Evolutionary conservation across 2,797 vertebrate genomes (phyloP), one percentile per base, ranked within the genome.

Genomic region (Neomorphus geoffroyi): DNA sequence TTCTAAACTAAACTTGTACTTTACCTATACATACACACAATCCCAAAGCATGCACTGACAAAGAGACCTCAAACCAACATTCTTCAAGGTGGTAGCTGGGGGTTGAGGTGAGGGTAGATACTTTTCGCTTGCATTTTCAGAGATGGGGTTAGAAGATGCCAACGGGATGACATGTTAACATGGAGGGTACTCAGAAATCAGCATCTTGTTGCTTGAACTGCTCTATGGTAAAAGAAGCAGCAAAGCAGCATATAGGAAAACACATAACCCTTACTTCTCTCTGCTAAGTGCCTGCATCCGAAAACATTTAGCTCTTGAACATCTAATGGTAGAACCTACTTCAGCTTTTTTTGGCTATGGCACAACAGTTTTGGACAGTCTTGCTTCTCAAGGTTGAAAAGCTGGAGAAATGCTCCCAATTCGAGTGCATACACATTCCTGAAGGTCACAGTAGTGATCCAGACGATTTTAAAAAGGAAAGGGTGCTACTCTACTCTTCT

Each of bases 31-130:
- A 6, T 35, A 28, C 11, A 45, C 2, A 3, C 22, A 50, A 64
- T 13, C 26, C n/a, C n/a, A 62, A 65, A 82, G 58, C 32, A 39
- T 0, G 0, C 60, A 50, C 8, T 1, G 2, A 46, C 45, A 69
- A 13, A 61, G 32, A 58, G 30, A 77, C 21, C 39, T 62, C 73
- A 50, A 67, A 26, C 16, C 53, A 64, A 30, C 10, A 17, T 30
- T 58, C 33, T 15, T 43, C 80, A 35, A 23, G 24, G 18, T 13
- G 64, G 48, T 21, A 30, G 28, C 23, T 60, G 21, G 32, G 11
- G 18, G 4, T 2, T 56, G 77, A 86, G 33, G 28, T 13, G 32
- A 33, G 8, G 11, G 27, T 14, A 18, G 27, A 23, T 28, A 33
- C 24, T 78, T 48, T 48, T 33, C 43, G 37, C 43, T 32, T 62